Conservation (phyloP, 2,113 vertebrate species). For the Spermophilus dauricus region DNA sequence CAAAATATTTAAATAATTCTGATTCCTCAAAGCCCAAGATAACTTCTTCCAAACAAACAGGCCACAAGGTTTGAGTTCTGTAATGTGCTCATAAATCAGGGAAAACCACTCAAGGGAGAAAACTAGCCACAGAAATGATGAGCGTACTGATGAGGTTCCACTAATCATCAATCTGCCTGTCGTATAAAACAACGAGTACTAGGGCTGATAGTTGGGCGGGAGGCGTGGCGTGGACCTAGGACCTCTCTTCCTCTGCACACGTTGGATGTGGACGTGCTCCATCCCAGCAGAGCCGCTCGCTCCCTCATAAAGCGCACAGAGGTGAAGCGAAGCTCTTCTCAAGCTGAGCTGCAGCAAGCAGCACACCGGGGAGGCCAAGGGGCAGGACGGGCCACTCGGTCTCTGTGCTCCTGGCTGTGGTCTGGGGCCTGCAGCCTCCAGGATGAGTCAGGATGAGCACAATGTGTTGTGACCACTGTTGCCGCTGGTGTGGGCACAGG, state of each 20-base stretch:
- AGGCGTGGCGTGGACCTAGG: neutral
- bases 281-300: too few species aligned
- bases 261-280: neutral
- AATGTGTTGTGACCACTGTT: neutral
- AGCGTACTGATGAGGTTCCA: neutral
- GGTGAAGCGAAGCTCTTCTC: too few species aligned
- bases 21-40: neutral
- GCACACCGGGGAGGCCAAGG: neutral
- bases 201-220: neutral
- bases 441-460: neutral
- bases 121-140: neutral
- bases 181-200: neutral
- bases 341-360: neutral
- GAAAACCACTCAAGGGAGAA: neutral
- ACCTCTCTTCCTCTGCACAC: neutral
- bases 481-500: neutral
- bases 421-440: neutral
- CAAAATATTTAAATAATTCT: constrained; percentile 12
- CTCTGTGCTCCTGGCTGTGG: neutral
- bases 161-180: neutral
- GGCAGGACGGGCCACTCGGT: neutral
- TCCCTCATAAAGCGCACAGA: neutral
- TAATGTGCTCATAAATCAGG: neutral
- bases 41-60: neutral
- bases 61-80: neutral